Conservation (phyloP, 1,140 invertebrate genomes). For the Bombus turneri region DNA sequence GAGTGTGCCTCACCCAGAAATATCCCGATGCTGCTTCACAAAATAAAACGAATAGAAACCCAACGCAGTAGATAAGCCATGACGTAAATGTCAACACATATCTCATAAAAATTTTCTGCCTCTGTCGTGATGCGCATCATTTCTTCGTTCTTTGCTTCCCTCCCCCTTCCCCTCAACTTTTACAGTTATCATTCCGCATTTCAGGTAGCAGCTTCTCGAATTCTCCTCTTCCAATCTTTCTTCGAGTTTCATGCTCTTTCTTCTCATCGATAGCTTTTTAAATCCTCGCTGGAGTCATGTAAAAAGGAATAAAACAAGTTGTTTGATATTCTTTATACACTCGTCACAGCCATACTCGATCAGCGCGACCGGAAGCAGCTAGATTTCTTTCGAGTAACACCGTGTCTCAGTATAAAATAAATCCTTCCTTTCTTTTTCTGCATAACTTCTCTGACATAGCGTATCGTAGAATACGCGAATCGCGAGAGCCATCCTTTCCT, state of each 20-base stretch:
- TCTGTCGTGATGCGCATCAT: slow-evolving; percentile 35
- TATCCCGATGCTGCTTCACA: slow-evolving; percentile 17
- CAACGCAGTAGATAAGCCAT: slow-evolving; percentile 47
- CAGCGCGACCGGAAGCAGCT: background rate
- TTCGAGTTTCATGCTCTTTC: background rate
- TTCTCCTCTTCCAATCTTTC: background rate
- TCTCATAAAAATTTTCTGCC: slow-evolving; percentile 37
- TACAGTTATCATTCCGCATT: background rate
- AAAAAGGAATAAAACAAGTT: background rate
- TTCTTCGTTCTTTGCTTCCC: background rate
- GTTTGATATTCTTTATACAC: slow-evolving; percentile 4
- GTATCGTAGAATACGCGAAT: too few species aligned
- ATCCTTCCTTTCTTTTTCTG: background rate
- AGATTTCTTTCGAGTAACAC: background rate
- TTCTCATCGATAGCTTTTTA: background rate
- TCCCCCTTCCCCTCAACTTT: too few species aligned
- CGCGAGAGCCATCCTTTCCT: background rate
- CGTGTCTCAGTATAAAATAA: background rate
- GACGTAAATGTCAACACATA: slow-evolving; percentile 52
- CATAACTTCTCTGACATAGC: too few species aligned
- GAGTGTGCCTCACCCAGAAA: slow-evolving; percentile 6
- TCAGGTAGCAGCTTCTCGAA: slow-evolving; percentile 1
- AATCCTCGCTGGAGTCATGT: background rate
- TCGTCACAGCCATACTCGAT: background rate
- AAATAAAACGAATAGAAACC: slow-evolving; percentile 38